Evolutionary conservation across 2,797 vertebrate genomes (phyloP).

Genomic region (Aplochiton taeniatus): DNA sequence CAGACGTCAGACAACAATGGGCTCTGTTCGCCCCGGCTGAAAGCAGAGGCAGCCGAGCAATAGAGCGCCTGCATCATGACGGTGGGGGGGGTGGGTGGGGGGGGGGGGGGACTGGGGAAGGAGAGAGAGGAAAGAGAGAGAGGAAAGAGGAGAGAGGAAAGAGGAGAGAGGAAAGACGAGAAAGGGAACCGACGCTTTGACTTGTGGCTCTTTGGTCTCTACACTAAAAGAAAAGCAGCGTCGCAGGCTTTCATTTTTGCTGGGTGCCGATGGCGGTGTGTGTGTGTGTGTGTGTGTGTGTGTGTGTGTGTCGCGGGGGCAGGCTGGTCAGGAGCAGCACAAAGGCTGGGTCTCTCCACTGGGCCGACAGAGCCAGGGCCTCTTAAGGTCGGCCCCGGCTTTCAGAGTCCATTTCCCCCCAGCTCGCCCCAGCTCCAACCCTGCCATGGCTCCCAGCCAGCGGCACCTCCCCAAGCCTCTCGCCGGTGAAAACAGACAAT

Average conservation of each 20-base stretch:
- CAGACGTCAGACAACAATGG: slow-evolving; percentile 16
- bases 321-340: not conserved
- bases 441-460: slow-evolving; percentile 15
- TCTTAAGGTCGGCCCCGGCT: slow-evolving; percentile 19
- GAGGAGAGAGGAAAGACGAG: not conserved
- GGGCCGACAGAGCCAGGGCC: not conserved
- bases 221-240: not conserved
- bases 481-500: slow-evolving; percentile 27
- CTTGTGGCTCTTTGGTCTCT: not conserved
- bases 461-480: slow-evolving; percentile 15
- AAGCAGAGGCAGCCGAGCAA: slow-evolving; percentile 18
- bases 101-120: slow-evolving; percentile 3
- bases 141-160: not conserved
- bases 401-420: slow-evolving; percentile 15
- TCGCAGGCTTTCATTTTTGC: not conserved
- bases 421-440: slow-evolving; percentile 14
- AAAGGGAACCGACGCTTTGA: slow-evolving; percentile 1
- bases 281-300: slow-evolving; percentile 6
- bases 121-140: not conserved
- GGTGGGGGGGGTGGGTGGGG: too few species aligned
- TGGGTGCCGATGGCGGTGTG: not conserved
- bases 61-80: not conserved
- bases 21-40: slow-evolving; percentile 7
- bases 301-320: slow-evolving; percentile 1
- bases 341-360: not conserved